Percentiles rank a stretch among this genome's conserved stretches.
Evolutionary conservation across 2,888 invertebrate genomes (phyloP).

Genomic region (Tetropium fuscum): DNA sequence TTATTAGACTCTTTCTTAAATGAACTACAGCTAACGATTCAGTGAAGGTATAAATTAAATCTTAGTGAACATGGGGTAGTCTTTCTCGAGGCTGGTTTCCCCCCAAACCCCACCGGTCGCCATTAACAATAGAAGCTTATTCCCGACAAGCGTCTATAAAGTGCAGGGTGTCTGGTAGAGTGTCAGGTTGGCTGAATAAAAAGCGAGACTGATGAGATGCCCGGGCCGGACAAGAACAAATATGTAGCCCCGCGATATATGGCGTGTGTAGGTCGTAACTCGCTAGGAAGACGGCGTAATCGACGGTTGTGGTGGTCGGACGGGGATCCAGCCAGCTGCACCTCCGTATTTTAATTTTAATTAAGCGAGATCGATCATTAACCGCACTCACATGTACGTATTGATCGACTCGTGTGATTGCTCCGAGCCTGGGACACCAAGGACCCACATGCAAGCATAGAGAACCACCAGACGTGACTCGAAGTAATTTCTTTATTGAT

Average conservation of each 20-base stretch:
- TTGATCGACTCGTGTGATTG: slow-evolving; percentile 62
- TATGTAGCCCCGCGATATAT: slow-evolving; percentile 51
- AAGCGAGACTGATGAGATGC: slow-evolving; percentile 47
- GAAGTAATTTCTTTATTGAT: slow-evolving; percentile 12
- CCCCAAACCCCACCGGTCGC: not conserved
- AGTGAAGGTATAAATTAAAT: too few relatives aligned
- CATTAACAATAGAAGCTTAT: slow-evolving; percentile 29
- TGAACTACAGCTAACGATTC: too few relatives aligned
- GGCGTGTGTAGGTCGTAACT: slow-evolving; percentile 52
- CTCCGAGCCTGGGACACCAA: slow-evolving; percentile 62
- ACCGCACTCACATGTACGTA: slow-evolving; percentile 54
- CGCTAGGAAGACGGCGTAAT: slow-evolving; percentile 36
- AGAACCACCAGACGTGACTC: not conserved
- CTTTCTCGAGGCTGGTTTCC: too few relatives aligned
- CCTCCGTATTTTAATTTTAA: slow-evolving; percentile 64
- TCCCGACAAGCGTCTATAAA: slow-evolving; percentile 31
- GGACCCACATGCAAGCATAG: slow-evolving; percentile 32
- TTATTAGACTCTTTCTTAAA: too few relatives aligned
- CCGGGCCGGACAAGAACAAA: slow-evolving; percentile 46
- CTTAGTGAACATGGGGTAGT: too few relatives aligned
- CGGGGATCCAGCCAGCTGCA: slow-evolving; percentile 46
- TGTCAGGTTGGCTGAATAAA: slow-evolving; percentile 35
- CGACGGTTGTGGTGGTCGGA: slow-evolving; percentile 45
- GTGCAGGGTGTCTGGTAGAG: slow-evolving; percentile 27
- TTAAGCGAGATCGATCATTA: slow-evolving; percentile 64